Conservation (phyloP, 2,113 vertebrate species). For the Paramormyrops kingsleyae region DNA sequence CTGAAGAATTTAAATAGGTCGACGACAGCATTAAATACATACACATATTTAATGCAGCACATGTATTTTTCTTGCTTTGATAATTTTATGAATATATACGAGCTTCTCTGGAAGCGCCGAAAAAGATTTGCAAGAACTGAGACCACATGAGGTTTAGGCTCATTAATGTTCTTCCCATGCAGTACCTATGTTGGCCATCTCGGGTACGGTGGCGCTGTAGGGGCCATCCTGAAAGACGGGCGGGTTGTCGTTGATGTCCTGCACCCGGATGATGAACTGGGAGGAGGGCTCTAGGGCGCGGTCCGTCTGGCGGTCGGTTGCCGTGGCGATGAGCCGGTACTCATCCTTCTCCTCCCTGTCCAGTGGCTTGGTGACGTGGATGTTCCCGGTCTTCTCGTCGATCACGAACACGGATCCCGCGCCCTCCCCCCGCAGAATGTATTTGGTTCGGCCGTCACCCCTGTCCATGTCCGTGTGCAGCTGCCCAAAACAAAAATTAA, state of each 20-base stretch:
- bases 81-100: not conserved
- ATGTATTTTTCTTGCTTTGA: not conserved
- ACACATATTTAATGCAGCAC: not conserved
- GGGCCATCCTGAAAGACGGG: constrained; percentile 70
- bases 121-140: not conserved
- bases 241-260: constrained; percentile 86
- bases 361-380: constrained; percentile 82
- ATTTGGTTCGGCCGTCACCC: constrained; percentile 75
- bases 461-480: constrained; percentile 81
- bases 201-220: constrained; percentile 74
- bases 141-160: not conserved
- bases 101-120: not conserved
- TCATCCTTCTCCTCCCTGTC: constrained; percentile 86
- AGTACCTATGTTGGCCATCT: constrained; percentile 80
- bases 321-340: constrained; percentile 75
- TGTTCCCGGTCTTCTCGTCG: constrained; percentile 78
- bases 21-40: not conserved
- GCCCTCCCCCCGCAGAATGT: constrained; percentile 77
- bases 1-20: not conserved
- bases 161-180: too few species aligned
- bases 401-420: constrained; percentile 86
- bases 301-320: constrained; percentile 70
- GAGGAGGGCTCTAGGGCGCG: constrained; percentile 78
- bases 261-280: constrained; percentile 81
- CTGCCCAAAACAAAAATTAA: constrained; percentile 43